Percentiles rank a stretch among this genome's conserved stretches.
Conservation (phyloP, 1,140 invertebrate species). For the Drosophila varians region DNA sequence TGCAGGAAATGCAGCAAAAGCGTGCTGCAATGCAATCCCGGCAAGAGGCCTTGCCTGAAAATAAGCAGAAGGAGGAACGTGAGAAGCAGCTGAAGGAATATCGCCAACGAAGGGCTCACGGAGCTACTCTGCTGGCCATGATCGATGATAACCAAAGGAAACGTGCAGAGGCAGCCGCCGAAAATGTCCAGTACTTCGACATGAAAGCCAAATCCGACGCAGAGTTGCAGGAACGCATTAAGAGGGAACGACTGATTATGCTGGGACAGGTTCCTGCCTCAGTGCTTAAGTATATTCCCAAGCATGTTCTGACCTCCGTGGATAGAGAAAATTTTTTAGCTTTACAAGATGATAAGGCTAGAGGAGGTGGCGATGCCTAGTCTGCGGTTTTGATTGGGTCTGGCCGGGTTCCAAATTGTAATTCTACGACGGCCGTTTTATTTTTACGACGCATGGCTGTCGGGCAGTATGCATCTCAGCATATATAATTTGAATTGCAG, state of each 20-base stretch:
- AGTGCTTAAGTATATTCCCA: conserved; percentile 58
- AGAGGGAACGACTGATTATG: conserved; percentile 46
- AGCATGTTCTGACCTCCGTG: conserved; percentile 38
- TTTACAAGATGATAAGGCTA: neutral
- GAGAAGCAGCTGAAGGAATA: conserved; percentile 26
- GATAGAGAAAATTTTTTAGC: conserved; percentile 49
- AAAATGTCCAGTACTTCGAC: conserved; percentile 54
- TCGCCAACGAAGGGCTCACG: conserved; percentile 41
- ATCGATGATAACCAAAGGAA: conserved; percentile 62
- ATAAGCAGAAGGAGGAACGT: neutral
- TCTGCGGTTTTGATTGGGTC: neutral
- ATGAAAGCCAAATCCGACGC: conserved; percentile 43
- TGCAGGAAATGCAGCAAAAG: conserved; percentile 30
- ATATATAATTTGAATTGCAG: conserved; percentile 26
- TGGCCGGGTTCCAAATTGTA: conserved; percentile 2
- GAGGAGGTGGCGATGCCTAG: conserved; percentile 17
- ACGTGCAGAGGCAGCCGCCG: conserved; percentile 55
- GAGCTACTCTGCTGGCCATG: conserved; percentile 53
- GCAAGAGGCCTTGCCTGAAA: neutral
- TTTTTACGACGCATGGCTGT: neutral
- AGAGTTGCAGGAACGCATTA: conserved; percentile 31
- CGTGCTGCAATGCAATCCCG: conserved; percentile 15
- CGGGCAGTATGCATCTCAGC: neutral
- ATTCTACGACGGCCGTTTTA: neutral
- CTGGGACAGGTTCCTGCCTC: conserved; percentile 37